A percentile compares a stretch with the other conserved stretches of the same genome.
Evolutionary conservation across 2,797 vertebrate genomes (phyloP).

Genomic region (Saguinus oedipus): DNA sequence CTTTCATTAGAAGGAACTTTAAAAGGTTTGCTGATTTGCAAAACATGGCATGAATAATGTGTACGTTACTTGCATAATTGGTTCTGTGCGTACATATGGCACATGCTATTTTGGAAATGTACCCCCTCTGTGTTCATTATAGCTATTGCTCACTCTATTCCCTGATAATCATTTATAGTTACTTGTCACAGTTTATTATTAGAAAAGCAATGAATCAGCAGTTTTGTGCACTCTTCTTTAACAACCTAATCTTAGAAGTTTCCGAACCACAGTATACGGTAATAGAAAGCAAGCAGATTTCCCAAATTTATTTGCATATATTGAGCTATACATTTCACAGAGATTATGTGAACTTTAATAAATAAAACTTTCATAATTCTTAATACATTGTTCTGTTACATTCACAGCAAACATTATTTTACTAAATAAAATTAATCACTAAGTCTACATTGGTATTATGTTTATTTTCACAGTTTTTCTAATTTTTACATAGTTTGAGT

Average conservation of each 20-base stretch:
- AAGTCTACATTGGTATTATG: neutral
- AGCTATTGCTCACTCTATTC: conserved; percentile 67
- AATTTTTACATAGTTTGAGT: neutral
- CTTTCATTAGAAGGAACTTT: conserved; percentile 76
- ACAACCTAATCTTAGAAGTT: conserved; percentile 53
- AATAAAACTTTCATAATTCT: neutral
- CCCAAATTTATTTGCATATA: conserved; percentile 23
- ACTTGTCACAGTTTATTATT: conserved; percentile 77
- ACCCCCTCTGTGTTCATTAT: conserved; percentile 75
- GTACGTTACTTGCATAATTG: conserved; percentile 74
- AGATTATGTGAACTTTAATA: neutral
- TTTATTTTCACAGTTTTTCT: neutral
- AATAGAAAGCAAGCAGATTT: conserved; percentile 31
- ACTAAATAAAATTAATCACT: neutral
- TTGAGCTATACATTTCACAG: neutral
- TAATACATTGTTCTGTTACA: neutral
- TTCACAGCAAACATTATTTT: neutral
- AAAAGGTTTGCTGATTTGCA: conserved; percentile 76
- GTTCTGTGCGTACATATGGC: conserved; percentile 70
- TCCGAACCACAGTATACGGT: neutral
- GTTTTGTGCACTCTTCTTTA: conserved; percentile 46
- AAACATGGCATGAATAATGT: conserved; percentile 74
- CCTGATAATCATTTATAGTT: conserved; percentile 70
- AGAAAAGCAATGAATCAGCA: conserved; percentile 75
- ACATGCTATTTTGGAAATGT: conserved; percentile 77